Conservation (phyloP, 2,797 vertebrate species). For the Pogonophryne albipinna region DNA sequence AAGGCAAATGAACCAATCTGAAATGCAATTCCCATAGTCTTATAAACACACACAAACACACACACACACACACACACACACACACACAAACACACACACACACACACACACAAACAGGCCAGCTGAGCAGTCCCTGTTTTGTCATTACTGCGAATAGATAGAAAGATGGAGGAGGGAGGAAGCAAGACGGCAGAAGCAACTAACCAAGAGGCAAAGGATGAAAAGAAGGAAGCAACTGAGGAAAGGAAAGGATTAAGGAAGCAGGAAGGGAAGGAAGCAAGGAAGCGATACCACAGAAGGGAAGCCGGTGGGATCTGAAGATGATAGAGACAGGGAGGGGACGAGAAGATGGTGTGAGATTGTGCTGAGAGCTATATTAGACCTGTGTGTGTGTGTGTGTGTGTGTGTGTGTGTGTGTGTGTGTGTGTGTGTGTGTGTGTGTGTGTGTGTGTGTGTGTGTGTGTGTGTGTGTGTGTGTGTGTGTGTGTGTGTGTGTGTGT, state of each 20-base stretch:
- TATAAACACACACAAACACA: conserved; percentile 53
- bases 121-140: conserved; percentile 69
- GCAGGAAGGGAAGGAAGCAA: conserved; percentile 12
- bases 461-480: conserved; percentile 40
- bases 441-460: conserved; percentile 33
- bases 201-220: conserved; percentile 20
- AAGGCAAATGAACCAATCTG: conserved; percentile 73
- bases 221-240: not conserved
- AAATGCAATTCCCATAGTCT: conserved; percentile 77
- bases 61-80: conserved; percentile 42
- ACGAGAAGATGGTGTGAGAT: conserved; percentile 72
- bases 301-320: conserved; percentile 40
- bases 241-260: conserved; percentile 14
- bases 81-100: conserved; percentile 9
- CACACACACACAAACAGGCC: conserved; percentile 29
- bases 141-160: conserved; percentile 75
- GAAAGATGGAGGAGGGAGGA: conserved; percentile 37
- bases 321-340: conserved; percentile 43
- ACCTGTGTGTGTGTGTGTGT: conserved; percentile 55
- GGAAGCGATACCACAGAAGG: conserved; percentile 6
- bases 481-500: conserved; percentile 49
- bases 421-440: conserved; percentile 33
- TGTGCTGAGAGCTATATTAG: conserved; percentile 78
- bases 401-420: conserved; percentile 28
- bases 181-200: not conserved